Base-by-base conservation (phyloP, 1,140 invertebrate species). In the Leptoteleia sp. region DNA sequence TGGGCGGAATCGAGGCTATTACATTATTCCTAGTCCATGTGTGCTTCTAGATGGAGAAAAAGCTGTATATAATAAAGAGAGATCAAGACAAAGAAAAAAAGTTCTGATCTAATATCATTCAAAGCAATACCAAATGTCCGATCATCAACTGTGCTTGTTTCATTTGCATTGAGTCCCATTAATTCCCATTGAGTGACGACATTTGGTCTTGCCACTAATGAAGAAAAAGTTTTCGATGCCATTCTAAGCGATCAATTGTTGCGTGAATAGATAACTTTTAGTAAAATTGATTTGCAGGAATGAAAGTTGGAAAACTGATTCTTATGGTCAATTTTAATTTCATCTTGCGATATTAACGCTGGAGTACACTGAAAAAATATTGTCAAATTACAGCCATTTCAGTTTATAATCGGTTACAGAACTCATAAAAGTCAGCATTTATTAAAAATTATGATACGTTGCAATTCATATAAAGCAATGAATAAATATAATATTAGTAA, bases 151-250 rank as follows among this genome's bases (percentile, higher is more conserved):
- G n/a, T n/a, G n/a, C n/a, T n/a, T n/a, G n/a, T n/a, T n/a, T n/a
- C n/a, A n/a, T n/a, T n/a, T n/a, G n/a, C 37, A 11, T 15, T 8
- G 12, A 4, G 11, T 5, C n/a, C 11, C 35, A 4, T 40, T 5
- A 4, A 1, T 43, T 31, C 42, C 25, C 43, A 42, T n/a, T n/a
- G n/a, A n/a, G n/a, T n/a, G n/a, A n/a, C n/a, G n/a, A 59, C 79
- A 76, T 73, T 70, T 54, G 65, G 52, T 62, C 67, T 73, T 82
- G 77, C 52, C 37, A 38, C 17, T 62, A 64, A 37, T 68, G 62
- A 73, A 81, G 65, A 81, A 75, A 75, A 79, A 78, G 73, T 82
- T 76, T 75, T 82, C 47, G 79, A 64, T 81, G 75, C 78, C 81
- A 83, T 84, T 84, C 77, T 73, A 67, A 84, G 81, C 76, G 50